Base-by-base conservation (phyloP, 2,113 vertebrate genomes). In the Cariama cristata region DNA sequence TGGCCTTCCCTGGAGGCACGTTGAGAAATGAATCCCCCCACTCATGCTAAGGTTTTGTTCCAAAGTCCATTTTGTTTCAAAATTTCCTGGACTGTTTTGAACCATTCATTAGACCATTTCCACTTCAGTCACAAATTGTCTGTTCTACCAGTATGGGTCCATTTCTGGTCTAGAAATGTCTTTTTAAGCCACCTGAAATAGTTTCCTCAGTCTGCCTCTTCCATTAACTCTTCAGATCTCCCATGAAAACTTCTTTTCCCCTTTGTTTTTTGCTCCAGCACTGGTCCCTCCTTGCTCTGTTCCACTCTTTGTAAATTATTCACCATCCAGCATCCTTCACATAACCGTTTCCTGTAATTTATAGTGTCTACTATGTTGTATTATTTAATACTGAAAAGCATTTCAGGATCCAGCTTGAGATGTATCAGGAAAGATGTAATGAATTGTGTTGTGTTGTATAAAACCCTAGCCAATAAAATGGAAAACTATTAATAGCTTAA, bases 311-410 rank as follows among this genome's bases (percentile, higher is more conserved):
- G 2, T 93, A 89, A 97, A 93, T 97, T 96, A 91, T 98, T 97
- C 50, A 95, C n/a, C 58, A 72, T 28, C 35, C 50, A 69, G 40
- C 67, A 77, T 60, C 55, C 42, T 90, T 94, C 74, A 79, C 67
- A 69, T 35, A 35, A 90, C 67, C 60, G 81, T 81, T 96, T 95
- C 56, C 79, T 88, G 59, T 86, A 96, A 95, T 91, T 95, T 89
- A 96, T 96, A 88, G 71, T 74, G 59, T 91, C 86, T 93, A 59
- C 73, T 82, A 32, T 84, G 47, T 91, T 96, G 64, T 94, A 94
- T 97, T 97, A 97, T 97, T 97, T 93, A 97, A 95, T 76, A 95
- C 44, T 32, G 50, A 72, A 96, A 94, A 96, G 63, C 40, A 91
- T 85, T 89, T 86, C 71, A 79, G 64, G 67, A 88, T 91, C 68